Conservation (phyloP, 2,113 vertebrate species). For the Conger conger region DNA sequence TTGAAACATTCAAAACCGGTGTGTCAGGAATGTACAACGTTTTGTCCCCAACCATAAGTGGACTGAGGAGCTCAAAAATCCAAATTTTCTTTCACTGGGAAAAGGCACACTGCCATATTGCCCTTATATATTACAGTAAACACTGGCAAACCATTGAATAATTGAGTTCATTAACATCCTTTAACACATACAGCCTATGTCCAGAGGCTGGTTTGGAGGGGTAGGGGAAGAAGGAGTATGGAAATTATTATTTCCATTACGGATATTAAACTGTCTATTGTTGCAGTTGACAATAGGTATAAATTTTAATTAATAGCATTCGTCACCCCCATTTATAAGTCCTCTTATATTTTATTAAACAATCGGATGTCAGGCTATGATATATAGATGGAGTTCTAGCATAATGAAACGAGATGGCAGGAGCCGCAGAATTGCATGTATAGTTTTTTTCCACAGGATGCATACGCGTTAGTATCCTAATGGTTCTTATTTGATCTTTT, state of each 20-base stretch:
- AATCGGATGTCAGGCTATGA: slow-evolving; percentile 5
- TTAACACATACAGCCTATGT: slow-evolving; percentile 8
- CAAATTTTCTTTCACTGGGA: too few species aligned
- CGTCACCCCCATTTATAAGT: slow-evolving; percentile 9
- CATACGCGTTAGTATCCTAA: slow-evolving; percentile 13
- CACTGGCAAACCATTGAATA: slow-evolving; percentile 8
- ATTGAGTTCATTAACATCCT: slow-evolving; percentile 16
- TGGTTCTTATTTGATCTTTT: not conserved
- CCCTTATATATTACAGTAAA: slow-evolving; percentile 14
- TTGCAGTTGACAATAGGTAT: slow-evolving; percentile 12
- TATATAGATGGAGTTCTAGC: slow-evolving; percentile 12
- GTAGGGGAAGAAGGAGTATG: not conserved
- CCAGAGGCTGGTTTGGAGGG: not conserved
- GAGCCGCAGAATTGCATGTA: slow-evolving; percentile 8
- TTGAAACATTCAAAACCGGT: not conserved
- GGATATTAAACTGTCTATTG: slow-evolving; percentile 20
- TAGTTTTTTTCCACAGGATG: not conserved
- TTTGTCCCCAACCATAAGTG: not conserved
- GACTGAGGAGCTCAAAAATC: not conserved
- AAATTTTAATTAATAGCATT: slow-evolving; percentile 27
- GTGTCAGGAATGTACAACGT: not conserved
- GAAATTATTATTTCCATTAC: slow-evolving; percentile 6
- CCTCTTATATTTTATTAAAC: not conserved
- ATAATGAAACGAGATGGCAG: slow-evolving; percentile 18
- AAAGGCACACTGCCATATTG: slow-evolving; percentile 3